These are phyloP conservation scores for Dysidea cf. avara DNA, from an alignment of 37 sponge, comb jelly and placozoan genomes.

Conservation along the genomic window DNA sequence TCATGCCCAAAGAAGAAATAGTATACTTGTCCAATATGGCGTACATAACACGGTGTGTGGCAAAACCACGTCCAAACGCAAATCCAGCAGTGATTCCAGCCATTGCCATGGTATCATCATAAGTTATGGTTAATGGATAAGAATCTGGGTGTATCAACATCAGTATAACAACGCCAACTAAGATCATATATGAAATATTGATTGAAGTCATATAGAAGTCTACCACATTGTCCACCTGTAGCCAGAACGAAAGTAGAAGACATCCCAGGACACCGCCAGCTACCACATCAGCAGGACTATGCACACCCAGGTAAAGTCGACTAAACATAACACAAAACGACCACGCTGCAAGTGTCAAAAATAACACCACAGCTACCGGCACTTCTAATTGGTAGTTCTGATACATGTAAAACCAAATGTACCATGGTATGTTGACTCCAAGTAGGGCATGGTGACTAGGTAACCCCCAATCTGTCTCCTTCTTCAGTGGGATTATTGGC, in stretches of 20 bases:
- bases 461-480: slow-evolving; percentile 54
- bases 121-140: slow-evolving; percentile 36
- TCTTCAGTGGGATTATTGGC: slow-evolving; percentile 45
- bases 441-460: slow-evolving; percentile 66
- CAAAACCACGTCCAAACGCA: slow-evolving; percentile 16
- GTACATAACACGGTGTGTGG: not conserved
- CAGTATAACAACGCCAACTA: slow-evolving; percentile 13
- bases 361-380: not conserved
- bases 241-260: slow-evolving; percentile 41
- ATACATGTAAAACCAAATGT: slow-evolving; percentile 47
- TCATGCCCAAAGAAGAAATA: not conserved
- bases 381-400: not conserved
- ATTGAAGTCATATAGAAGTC: slow-evolving; percentile 7
- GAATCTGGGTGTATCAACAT: slow-evolving; percentile 52
- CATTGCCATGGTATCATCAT: slow-evolving; percentile 54
- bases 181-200: not conserved
- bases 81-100: slow-evolving; percentile 39
- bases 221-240: slow-evolving; percentile 18
- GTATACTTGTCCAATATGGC: slow-evolving; percentile 21
- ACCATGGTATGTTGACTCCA: slow-evolving; percentile 61
- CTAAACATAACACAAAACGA: slow-evolving; percentile 61
- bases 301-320: slow-evolving; percentile 69
- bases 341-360: slow-evolving; percentile 37
- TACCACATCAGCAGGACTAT: slow-evolving; percentile 66
- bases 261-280: slow-evolving; percentile 62